Base-by-base conservation (phyloP, 1,140 invertebrate genomes). In the Oncopeltus fasciatus region DNA sequence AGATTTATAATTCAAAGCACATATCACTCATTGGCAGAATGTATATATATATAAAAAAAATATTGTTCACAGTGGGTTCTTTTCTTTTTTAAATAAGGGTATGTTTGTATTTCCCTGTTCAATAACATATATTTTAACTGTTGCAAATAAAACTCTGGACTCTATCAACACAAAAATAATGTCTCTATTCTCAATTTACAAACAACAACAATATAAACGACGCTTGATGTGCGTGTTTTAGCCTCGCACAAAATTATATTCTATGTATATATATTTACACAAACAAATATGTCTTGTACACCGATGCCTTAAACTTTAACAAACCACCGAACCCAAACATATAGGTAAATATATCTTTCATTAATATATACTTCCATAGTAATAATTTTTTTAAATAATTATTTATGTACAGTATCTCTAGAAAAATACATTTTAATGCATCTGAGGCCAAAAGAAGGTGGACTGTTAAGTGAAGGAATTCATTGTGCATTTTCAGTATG, bases 261-360 rank as follows among this genome's bases (percentile, higher is more conserved):
- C 24, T 53, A 53, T 53, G 24, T 53, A 53, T 53, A 53, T 24
- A 16, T 53, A 53, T 53, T 24, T 53, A 53, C 49, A 53, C 5
- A 53, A 53, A 53, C 49, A 53, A 53, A 53, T 24, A 53, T 53
- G 49, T 53, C 49, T 53, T 53, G 49, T 53, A 53, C 49, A 53
- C 49, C 49, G 49, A 53, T 53, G 20, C 49, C 49, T 53, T 53
- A 53, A 49, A 53, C 38, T 61, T 51, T 51, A 47, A 61, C 46
- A 49, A 61, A 49, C 38, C 59, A 61, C 59, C 59, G 59, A 29
- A 61, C 59, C 59, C 59, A 61, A 51, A 49, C 47, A 58, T 58
- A 51, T 61, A 61, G 59, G 47, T 61, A 61, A 61, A 61, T 61
- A 61, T 61, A 61, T 47, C n/a, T 51, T 49, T 61, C 26, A 29